Base-by-base conservation (phyloP, 1,140 invertebrate genomes). In the Manduca sexta region DNA sequence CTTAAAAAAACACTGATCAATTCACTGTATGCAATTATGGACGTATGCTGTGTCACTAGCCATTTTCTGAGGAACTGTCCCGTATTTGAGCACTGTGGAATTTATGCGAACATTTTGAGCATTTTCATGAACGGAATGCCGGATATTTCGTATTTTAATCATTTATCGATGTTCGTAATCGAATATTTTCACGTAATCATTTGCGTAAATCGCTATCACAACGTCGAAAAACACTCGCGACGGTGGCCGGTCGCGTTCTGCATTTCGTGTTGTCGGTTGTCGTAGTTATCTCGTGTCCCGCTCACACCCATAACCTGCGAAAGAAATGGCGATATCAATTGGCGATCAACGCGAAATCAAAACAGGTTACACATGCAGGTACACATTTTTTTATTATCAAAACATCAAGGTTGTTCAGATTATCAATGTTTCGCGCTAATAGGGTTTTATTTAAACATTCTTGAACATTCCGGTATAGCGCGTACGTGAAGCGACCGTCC, bases 31-130 rank as follows among this genome's bases (percentile, higher is more conserved):
- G 41, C 46, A n/a, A n/a, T n/a, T 39, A 45, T 68, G 73, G 77
- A 77, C 73, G 74, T 66, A 71, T 62, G 41, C 57, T 42, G 50
- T 59, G 39, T 69, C 75, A 74, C 70, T 70, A 70, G 68, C 69
- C 77, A 75, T 49, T 31, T 71, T 63, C 46, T 77, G 74, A 78
- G 74, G 77, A 78, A 81, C 74, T 70, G 52, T 50, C 18, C 18
- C 16, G 56, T 56, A 35, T 56, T 66, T 64, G 57, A 68, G 60
- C 64, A 64, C 44, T 44, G n/a, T n/a, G n/a, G 31, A 37, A 37
- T 37, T 49, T 58, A 55, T 55, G 49, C 52, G 46, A 33, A 53
- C 21, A 46, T 13, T 58, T 76, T 70, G 64, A 72, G 72, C 69
- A 62, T 41, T 49, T 46, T 56, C 47, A 60, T 47, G 68, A 70